phyloP scores from a whole-genome alignment of 2,888 invertebrate genomes.

The Thyatira batis region DNA sequence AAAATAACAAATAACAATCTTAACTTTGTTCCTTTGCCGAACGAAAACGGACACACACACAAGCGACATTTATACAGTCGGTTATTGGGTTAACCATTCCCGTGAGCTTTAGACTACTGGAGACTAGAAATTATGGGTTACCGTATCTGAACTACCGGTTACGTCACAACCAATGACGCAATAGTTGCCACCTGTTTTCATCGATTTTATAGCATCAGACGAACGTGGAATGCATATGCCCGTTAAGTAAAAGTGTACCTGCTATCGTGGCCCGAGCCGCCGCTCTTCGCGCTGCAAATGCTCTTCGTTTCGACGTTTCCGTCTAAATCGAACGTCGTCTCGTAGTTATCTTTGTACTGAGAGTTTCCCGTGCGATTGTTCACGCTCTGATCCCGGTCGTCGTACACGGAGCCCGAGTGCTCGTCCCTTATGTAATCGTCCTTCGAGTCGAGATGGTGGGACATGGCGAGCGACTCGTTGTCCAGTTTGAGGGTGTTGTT shows the following conservation, averaged over 20 bases:
- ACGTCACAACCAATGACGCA: not conserved
- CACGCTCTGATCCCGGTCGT: conserved; percentile 61
- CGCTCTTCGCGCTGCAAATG: conserved; percentile 90
- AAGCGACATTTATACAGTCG: conserved; percentile 1
- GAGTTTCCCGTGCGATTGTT: conserved; percentile 59
- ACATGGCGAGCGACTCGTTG: conserved; percentile 73
- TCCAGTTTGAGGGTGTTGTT: conserved; percentile 77
- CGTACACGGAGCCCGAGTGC: conserved; percentile 61
- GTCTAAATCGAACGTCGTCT: conserved; percentile 94
- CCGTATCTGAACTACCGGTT: not conserved
- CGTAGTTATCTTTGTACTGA: conserved; percentile 87
- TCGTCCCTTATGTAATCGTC: conserved; percentile 68
- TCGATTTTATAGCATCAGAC: not conserved
- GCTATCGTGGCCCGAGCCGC: conserved; percentile 90
- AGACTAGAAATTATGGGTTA: not conserved
- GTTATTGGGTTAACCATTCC: conserved; percentile 1
- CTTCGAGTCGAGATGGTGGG: conserved; percentile 70
- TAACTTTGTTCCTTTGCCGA: not conserved
- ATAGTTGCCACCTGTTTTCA: not conserved
- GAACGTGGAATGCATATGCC: conserved; percentile 8
- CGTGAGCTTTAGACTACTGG: not conserved
- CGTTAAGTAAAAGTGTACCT: conserved; percentile 80
- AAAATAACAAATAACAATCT: not conserved
- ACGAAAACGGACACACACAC: conserved; percentile 5
- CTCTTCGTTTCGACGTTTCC: conserved; percentile 96